phyloP scores from a whole-genome alignment of 1,140 invertebrate genomes.

The Heliothis virescens region DNA sequence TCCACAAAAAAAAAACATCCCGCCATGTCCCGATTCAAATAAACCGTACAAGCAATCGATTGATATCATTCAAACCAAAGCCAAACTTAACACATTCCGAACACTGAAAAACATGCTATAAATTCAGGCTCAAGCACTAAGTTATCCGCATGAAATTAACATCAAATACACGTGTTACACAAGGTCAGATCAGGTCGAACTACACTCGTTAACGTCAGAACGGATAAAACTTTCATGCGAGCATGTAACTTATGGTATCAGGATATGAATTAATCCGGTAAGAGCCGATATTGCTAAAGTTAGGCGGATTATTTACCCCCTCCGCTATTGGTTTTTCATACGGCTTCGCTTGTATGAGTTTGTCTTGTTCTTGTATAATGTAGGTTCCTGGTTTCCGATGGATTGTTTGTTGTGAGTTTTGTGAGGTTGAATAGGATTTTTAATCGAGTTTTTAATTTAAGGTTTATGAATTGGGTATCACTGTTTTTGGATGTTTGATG shows the following conservation, averaged over 20 bases:
- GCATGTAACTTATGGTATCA: constrained; percentile 61
- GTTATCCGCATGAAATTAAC: constrained; percentile 29
- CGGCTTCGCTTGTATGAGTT: constrained; percentile 16
- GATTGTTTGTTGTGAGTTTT: neutral
- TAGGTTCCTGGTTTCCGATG: constrained; percentile 5
- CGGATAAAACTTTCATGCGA: constrained; percentile 65
- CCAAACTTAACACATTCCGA: neutral
- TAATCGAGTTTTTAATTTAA: no score
- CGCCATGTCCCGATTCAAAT: no score
- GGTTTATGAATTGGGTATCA: no score
- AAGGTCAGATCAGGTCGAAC: constrained; percentile 46
- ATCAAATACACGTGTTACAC: constrained; percentile 19
- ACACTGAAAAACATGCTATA: neutral
- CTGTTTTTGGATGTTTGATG: no score
- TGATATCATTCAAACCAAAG: no score
- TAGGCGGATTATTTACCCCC: constrained; percentile 64
- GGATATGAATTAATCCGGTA: constrained; percentile 71
- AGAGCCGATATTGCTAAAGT: constrained; percentile 70
- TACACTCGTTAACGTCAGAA: constrained; percentile 61
- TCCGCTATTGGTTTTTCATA: constrained; percentile 63
- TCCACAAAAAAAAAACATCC: no score
- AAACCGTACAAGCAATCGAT: no score
- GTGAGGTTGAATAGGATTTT: neutral
- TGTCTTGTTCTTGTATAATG: constrained; percentile 1
- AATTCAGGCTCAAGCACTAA: neutral